Percentiles rank a stretch among this genome's conserved stretches.
phyloP scores from a whole-genome alignment of 2,113 vertebrate species.

The Phainopepla nitens region DNA sequence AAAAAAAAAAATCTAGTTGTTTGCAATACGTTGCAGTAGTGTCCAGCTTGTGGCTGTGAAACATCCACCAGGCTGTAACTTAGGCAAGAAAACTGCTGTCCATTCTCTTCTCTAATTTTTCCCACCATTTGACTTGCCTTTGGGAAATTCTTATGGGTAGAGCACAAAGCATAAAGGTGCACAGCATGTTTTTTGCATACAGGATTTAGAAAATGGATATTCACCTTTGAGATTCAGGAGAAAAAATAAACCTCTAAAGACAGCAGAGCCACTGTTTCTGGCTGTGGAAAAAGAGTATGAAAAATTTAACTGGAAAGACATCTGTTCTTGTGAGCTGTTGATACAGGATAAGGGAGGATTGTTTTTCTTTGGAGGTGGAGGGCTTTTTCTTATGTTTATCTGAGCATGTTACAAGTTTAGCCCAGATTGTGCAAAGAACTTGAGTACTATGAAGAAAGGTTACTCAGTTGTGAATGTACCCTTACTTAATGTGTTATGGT shows the following conservation, averaged over 20 bases:
- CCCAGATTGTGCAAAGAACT: neutral
- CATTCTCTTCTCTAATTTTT: neutral
- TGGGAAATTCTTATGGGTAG: neutral
- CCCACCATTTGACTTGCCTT: neutral
- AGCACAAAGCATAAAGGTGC: neutral
- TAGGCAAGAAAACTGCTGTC: neutral
- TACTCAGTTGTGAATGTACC: neutral
- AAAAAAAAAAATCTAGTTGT: neutral
- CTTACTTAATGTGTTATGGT: neutral
- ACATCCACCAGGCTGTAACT: neutral
- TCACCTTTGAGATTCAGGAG: neutral
- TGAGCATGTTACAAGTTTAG: neutral
- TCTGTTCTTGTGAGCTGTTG: neutral
- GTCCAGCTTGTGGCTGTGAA: neutral
- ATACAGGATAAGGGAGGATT: neutral
- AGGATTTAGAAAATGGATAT: neutral
- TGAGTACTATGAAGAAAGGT: neutral
- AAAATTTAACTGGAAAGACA: neutral
- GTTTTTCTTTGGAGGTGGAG: neutral
- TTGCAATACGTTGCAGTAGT: neutral
- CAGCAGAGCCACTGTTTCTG: neutral
- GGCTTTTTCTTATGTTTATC: neutral
- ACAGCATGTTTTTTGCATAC: neutral
- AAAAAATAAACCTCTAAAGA: neutral
- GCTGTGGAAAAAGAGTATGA: neutral